These are phyloP conservation scores for Macrotrachela quadricornifera DNA, from an alignment of 1,140 invertebrate species.

Conservation along the genomic window DNA sequence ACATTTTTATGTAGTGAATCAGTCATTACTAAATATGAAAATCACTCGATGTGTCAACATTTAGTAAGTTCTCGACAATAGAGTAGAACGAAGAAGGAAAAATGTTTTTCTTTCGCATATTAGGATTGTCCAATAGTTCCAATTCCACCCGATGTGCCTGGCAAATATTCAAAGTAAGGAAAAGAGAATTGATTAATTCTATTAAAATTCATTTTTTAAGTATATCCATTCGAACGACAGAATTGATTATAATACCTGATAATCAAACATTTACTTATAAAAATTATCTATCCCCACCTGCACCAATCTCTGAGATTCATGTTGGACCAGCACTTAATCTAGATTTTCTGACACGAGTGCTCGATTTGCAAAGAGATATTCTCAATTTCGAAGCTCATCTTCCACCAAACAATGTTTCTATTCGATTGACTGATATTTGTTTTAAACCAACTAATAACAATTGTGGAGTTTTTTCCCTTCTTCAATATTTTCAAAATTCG, in stretches of 20 bases:
- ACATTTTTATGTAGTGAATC: background rate
- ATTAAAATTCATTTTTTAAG: constrained; percentile 19
- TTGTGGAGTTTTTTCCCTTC: constrained; percentile 66
- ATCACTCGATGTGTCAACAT: background rate
- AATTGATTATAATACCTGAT: constrained; percentile 46
- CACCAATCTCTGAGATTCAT: constrained; percentile 24
- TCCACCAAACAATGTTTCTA: constrained; percentile 19
- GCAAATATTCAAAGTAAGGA: no score
- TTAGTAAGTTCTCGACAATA: no score
- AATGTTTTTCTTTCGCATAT: no score
- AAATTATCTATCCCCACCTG: background rate
- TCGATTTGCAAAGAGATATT: constrained; percentile 54
- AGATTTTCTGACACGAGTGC: constrained; percentile 49
- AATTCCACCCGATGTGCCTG: no score
- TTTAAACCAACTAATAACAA: constrained; percentile 43
- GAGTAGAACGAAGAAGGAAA: background rate
- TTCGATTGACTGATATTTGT: constrained; percentile 59
- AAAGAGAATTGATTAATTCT: no score
- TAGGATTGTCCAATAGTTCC: no score
- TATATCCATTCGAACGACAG: constrained; percentile 82
- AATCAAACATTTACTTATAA: constrained; percentile 11
- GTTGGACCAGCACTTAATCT: constrained; percentile 68
- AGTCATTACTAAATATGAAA: background rate
- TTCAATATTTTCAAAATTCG: constrained; percentile 60
- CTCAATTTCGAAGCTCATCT: constrained; percentile 16